Evolutionary conservation across 2,113 vertebrate species (phyloP).

Genomic region (Ovis canadensis): DNA sequence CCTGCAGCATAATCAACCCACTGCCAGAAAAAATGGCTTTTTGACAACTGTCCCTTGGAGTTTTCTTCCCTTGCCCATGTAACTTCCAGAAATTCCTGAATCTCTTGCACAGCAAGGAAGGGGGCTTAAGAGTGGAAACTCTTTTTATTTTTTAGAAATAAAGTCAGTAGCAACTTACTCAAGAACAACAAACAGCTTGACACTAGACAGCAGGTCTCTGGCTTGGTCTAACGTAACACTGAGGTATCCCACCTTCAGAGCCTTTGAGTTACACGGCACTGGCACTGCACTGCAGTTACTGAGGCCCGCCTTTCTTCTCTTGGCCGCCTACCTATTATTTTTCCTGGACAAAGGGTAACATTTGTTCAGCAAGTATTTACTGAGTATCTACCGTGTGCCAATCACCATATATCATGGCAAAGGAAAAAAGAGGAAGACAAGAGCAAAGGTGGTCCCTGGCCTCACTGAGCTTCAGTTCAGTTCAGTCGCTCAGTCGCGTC

Average conservation of each 20-base stretch:
- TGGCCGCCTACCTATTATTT: not conserved
- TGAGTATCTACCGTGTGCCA: not conserved
- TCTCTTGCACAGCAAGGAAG: not conserved
- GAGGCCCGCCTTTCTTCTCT: not conserved
- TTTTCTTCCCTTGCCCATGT: not conserved
- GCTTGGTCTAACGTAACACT: not conserved
- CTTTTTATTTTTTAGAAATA: slow-evolving; percentile 2
- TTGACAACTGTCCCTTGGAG: not conserved
- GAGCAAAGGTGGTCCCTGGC: not conserved
- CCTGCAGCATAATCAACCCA: not conserved
- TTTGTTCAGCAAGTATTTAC: not conserved
- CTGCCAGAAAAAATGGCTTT: not conserved
- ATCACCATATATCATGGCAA: not conserved
- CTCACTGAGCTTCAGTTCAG: not conserved
- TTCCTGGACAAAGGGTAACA: not conserved
- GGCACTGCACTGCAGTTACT: not conserved
- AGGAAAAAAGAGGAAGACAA: not conserved
- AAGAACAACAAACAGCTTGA: not conserved
- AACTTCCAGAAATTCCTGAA: not conserved
- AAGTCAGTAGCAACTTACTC: not conserved
- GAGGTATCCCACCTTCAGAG: not conserved
- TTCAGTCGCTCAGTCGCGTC: not conserved
- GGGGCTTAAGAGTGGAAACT: not conserved
- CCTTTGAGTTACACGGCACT: not conserved
- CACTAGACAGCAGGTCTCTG: not conserved